phyloP scores from a whole-genome alignment of 2,888 invertebrate species.

The Hydraecia micacea region DNA sequence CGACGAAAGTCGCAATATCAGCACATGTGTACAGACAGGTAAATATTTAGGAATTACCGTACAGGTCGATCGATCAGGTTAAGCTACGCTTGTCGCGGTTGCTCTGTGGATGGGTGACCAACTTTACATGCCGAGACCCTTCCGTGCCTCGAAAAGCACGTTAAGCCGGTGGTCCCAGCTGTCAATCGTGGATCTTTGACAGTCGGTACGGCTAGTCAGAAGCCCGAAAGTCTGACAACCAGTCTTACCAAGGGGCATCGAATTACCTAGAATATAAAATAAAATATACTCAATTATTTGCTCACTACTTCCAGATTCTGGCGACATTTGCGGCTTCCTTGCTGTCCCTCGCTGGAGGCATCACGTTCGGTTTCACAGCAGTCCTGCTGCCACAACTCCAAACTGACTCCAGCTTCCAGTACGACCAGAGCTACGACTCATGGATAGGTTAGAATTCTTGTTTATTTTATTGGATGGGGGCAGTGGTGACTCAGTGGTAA shows the following conservation, averaged over 20 bases:
- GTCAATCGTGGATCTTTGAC: no score
- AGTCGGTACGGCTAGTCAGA: no score
- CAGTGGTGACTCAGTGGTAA: no score
- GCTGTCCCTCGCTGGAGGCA: slow-evolving; percentile 71
- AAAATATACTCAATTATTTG: background rate
- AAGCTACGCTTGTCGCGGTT: background rate
- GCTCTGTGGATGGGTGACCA: background rate
- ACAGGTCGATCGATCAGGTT: background rate
- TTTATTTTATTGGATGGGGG: background rate
- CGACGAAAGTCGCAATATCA: slow-evolving; percentile 16
- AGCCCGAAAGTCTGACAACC: no score
- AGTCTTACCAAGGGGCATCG: no score
- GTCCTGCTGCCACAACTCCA: slow-evolving; percentile 75
- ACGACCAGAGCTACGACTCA: slow-evolving; percentile 71
- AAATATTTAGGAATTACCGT: slow-evolving; percentile 1
- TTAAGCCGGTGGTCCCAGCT: background rate
- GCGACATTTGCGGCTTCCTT: slow-evolving; percentile 72
- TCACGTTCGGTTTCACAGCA: slow-evolving; percentile 74
- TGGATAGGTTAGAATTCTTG: slow-evolving; percentile 76
- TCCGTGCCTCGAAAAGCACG: background rate
- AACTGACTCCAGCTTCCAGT: slow-evolving; percentile 69
- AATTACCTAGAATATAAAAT: background rate
- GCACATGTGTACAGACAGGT: slow-evolving; percentile 59
- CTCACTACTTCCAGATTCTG: slow-evolving; percentile 66
- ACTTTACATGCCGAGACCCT: no score